Percentiles rank a stretch among this genome's conserved stretches.
phyloP scores from a whole-genome alignment of 2,888 invertebrate genomes.

The Tipula confusa region DNA sequence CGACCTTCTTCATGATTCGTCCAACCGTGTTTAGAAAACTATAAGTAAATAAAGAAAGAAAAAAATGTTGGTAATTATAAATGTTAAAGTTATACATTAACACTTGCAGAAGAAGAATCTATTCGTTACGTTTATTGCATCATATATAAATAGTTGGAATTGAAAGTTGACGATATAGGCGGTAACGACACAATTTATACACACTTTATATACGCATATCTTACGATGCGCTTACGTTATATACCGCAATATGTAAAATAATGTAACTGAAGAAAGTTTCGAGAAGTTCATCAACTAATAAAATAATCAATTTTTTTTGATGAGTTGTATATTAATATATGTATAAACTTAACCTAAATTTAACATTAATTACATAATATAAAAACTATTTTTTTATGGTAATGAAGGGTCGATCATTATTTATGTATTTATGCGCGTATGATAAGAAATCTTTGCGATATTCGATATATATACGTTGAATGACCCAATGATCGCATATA shows the following conservation, averaged over 20 bases:
- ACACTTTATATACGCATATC: background rate
- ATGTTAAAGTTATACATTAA: background rate
- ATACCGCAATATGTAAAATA: background rate
- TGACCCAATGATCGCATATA: background rate
- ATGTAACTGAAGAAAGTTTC: background rate
- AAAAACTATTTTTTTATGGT: background rate
- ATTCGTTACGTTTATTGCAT: background rate
- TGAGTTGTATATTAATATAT: background rate
- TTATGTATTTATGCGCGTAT: background rate
- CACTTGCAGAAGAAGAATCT: background rate
- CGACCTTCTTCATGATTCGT: constrained; percentile 3
- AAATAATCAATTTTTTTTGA: background rate
- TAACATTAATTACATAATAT: background rate
- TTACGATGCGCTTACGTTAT: background rate
- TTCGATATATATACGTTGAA: background rate
- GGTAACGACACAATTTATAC: background rate
- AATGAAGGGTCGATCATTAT: background rate
- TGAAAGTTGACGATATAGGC: background rate
- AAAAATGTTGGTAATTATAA: background rate
- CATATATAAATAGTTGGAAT: background rate
- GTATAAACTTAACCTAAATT: background rate
- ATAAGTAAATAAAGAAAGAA: background rate
- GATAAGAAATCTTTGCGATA: background rate
- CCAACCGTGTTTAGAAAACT: background rate
- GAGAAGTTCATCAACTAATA: constrained; percentile 5